Evolutionary conservation across 1,140 invertebrate genomes (phyloP).

Genomic region (Zophobas atratus): DNA sequence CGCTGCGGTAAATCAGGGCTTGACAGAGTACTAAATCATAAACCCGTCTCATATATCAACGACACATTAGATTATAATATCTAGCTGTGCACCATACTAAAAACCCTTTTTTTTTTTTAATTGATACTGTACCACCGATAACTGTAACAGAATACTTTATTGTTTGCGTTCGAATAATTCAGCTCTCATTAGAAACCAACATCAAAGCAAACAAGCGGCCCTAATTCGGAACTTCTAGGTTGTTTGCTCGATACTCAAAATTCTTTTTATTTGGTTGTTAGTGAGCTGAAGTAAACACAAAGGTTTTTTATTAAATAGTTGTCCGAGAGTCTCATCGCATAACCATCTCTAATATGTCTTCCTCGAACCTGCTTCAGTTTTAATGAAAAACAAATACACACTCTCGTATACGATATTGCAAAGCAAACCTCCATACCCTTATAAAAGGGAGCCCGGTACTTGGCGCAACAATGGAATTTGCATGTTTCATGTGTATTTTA

Average conservation of each 20-base stretch:
- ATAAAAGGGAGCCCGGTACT: conserved; percentile 24
- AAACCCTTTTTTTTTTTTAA: neutral
- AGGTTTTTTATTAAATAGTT: neutral
- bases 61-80: neutral
- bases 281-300: neutral
- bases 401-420: conserved; percentile 20
- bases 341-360: conserved; percentile 2
- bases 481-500: conserved; percentile 43
- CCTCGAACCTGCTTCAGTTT: conserved; percentile 20
- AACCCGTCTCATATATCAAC: neutral
- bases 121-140: neutral
- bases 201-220: neutral
- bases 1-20: neutral
- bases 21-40: neutral
- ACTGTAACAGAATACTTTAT: neutral
- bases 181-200: neutral
- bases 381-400: conserved; percentile 35
- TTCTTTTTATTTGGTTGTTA: conserved; percentile 5
- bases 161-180: neutral
- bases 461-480: conserved; percentile 40
- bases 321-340: neutral
- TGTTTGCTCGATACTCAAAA: conserved; percentile 2
- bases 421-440: conserved; percentile 29
- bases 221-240: neutral
- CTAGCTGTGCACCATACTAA: neutral